Evolutionary conservation across 1,140 invertebrate genomes (phyloP).

Genomic region (Brachionus rotundiformis): DNA sequence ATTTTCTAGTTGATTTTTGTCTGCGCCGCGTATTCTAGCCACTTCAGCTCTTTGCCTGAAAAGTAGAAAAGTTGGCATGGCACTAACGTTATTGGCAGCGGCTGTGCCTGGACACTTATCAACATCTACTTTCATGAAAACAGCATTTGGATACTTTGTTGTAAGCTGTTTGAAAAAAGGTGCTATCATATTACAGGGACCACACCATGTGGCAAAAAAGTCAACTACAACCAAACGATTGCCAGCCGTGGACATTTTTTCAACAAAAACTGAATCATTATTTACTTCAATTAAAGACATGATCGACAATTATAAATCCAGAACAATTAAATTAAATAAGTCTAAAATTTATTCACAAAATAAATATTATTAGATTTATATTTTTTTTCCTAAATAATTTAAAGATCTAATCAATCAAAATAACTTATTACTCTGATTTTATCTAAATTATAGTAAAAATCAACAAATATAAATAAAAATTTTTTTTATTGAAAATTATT

Average conservation of each 20-base stretch:
- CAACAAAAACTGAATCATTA: slow-evolving; percentile 36
- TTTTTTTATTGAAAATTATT: slow-evolving; percentile 57
- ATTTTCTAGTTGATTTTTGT: slow-evolving; percentile 76
- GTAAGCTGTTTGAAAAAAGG: slow-evolving; percentile 84
- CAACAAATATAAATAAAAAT: background rate
- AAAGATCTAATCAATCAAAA: too few species aligned
- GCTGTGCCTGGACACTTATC: slow-evolving; percentile 60
- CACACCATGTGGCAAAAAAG: slow-evolving; percentile 76
- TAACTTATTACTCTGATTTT: background rate
- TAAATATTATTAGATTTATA: too few species aligned
- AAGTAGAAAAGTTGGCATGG: slow-evolving; percentile 97
- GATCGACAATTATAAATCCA: background rate
- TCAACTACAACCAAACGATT: slow-evolving; percentile 88
- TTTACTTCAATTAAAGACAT: slow-evolving; percentile 16
- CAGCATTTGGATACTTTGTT: slow-evolving; percentile 78
- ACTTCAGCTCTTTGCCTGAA: slow-evolving; percentile 74
- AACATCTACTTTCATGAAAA: slow-evolving; percentile 91
- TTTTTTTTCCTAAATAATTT: background rate
- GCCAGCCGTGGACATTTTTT: slow-evolving; percentile 76
- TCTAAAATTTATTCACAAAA: too few species aligned
- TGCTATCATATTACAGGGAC: slow-evolving; percentile 87
- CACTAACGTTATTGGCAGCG: slow-evolving; percentile 74
- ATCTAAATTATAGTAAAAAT: background rate
- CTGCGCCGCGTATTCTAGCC: slow-evolving; percentile 67
- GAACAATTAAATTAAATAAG: background rate